These are phyloP conservation scores for Aphaenogaster rudis DNA, from an alignment of 1,140 invertebrate species.

Conservation along the genomic window DNA sequence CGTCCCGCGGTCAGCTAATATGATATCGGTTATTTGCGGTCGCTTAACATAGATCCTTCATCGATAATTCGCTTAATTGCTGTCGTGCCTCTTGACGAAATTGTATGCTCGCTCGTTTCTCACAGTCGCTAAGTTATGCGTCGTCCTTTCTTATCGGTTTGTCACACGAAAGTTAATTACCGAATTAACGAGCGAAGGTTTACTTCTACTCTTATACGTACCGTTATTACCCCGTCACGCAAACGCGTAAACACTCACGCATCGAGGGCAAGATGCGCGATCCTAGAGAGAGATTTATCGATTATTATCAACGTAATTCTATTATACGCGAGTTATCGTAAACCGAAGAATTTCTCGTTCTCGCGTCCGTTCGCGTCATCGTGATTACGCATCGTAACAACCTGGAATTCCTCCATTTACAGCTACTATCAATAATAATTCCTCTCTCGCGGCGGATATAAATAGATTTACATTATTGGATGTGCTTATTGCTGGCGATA, in stretches of 20 bases:
- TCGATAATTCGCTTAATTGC: conserved; percentile 41
- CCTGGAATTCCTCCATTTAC: conserved; percentile 55
- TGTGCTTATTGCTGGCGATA: neutral
- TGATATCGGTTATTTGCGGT: conserved; percentile 13
- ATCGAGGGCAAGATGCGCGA: conserved; percentile 44
- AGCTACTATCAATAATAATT: conserved; percentile 52
- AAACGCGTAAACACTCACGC: conserved; percentile 26
- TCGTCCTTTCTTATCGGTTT: conserved; percentile 28
- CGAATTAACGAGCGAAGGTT: conserved; percentile 32
- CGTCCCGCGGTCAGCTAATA: neutral
- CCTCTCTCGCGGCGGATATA: conserved; percentile 22
- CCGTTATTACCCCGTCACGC: conserved; percentile 35
- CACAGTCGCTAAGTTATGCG: neutral
- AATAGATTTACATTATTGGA: conserved; percentile 59
- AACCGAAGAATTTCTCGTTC: conserved; percentile 54
- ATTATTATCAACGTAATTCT: conserved; percentile 59
- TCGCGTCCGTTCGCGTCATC: conserved; percentile 47
- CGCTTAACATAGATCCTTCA: conserved; percentile 8
- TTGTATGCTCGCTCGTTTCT: conserved; percentile 24
- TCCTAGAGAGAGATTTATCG: conserved; percentile 48
- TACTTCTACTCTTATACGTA: conserved; percentile 30
- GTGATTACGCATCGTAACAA: conserved; percentile 56
- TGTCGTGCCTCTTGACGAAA: neutral
- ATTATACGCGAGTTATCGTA: conserved; percentile 56
- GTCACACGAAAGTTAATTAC: conserved; percentile 42